Evolutionary conservation across 2,113 vertebrate genomes (phyloP).

Genomic region (Lycocorax pyrrhopterus): DNA sequence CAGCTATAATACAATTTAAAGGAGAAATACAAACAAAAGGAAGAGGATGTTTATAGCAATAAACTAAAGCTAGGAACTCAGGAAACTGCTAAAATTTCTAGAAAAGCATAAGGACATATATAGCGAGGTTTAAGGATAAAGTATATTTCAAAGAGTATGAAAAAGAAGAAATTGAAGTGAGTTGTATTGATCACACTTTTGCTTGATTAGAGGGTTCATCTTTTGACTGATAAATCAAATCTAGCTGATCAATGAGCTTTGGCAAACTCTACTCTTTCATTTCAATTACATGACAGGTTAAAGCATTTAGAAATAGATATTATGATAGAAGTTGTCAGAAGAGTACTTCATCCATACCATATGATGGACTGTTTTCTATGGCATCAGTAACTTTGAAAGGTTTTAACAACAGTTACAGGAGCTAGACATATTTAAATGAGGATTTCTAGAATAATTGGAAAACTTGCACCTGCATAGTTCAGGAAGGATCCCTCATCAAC

Average conservation of each 20-base stretch:
- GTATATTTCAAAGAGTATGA: background rate
- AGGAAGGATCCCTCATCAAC: background rate
- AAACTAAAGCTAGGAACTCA: background rate
- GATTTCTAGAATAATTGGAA: background rate
- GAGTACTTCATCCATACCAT: background rate
- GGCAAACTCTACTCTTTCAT: background rate
- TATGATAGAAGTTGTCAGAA: background rate
- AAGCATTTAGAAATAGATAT: background rate
- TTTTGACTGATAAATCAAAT: background rate
- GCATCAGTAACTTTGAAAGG: background rate
- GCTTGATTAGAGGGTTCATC: background rate
- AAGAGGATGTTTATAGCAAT: background rate
- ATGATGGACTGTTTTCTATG: background rate
- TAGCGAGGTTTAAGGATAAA: background rate
- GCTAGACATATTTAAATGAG: background rate
- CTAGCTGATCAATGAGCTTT: background rate
- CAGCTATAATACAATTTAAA: background rate
- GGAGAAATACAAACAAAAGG: background rate
- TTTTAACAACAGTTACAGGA: background rate
- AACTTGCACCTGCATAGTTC: background rate
- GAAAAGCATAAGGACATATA: background rate
- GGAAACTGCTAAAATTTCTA: background rate
- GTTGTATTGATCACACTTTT: background rate
- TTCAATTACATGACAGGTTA: background rate
- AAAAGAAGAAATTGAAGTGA: background rate